These are phyloP conservation scores for Radopholus similis DNA, from an alignment of 1,140 invertebrate species.

Conservation along the genomic window DNA sequence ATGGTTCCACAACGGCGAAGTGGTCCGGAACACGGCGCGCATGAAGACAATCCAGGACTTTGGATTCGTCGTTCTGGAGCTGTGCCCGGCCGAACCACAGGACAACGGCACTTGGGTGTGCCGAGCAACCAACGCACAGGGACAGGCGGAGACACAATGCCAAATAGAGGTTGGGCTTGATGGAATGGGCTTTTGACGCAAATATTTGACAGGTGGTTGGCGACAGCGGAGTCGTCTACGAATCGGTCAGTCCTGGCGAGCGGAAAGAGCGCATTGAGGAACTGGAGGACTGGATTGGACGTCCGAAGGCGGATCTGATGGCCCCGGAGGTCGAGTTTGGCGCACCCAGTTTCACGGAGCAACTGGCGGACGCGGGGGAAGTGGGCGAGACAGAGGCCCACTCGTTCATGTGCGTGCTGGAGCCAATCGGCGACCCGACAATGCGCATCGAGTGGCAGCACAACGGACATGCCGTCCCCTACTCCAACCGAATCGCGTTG, in stretches of 20 bases:
- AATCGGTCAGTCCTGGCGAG: slow-evolving; percentile 84
- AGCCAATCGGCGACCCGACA: slow-evolving; percentile 87
- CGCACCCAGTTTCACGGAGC: slow-evolving; percentile 48
- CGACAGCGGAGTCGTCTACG: slow-evolving; percentile 84
- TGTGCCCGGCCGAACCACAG: slow-evolving; percentile 83
- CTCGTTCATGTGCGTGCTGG: slow-evolving; percentile 85
- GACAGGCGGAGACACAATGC: slow-evolving; percentile 86
- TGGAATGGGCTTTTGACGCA: background rate
- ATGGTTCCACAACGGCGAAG: slow-evolving; percentile 92
- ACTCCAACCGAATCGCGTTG: slow-evolving; percentile 84
- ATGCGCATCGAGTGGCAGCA: slow-evolving; percentile 93
- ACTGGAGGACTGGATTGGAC: slow-evolving; percentile 53
- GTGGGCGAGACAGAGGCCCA: slow-evolving; percentile 78
- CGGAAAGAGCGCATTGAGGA: slow-evolving; percentile 71
- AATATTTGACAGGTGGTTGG: slow-evolving; percentile 63
- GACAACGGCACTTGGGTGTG: slow-evolving; percentile 84
- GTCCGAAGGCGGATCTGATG: slow-evolving; percentile 48
- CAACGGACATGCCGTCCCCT: slow-evolving; percentile 75
- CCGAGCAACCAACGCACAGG: slow-evolving; percentile 79
- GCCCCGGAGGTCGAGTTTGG: slow-evolving; percentile 48
- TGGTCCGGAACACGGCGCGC: slow-evolving; percentile 69
- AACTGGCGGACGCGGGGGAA: slow-evolving; percentile 50
- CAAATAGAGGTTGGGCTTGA: slow-evolving; percentile 74
- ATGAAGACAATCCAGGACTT: slow-evolving; percentile 93
- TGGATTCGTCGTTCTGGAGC: slow-evolving; percentile 89